phyloP scores from a whole-genome alignment of 2,888 invertebrate species.

The Biston stratarius region DNA sequence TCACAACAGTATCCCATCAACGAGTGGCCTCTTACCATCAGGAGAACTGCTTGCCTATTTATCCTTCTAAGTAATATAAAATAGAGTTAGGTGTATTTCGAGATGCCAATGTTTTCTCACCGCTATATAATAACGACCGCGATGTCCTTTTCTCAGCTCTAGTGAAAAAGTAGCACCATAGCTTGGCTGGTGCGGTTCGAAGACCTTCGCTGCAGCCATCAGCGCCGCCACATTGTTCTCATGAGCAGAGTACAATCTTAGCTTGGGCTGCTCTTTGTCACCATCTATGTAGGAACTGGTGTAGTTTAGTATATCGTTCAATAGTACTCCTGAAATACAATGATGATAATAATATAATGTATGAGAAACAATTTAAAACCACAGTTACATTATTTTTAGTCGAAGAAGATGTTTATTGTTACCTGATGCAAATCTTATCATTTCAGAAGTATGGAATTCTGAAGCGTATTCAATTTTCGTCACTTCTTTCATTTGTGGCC shows the following conservation, averaged over 20 bases:
- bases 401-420: constrained; percentile 25
- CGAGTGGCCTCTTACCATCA: not conserved
- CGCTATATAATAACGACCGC: constrained; percentile 73
- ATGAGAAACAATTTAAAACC: not conserved
- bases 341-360: no score
- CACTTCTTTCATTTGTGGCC: constrained; percentile 76
- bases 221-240: constrained; percentile 88
- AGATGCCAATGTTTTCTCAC: constrained; percentile 57
- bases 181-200: constrained; percentile 84
- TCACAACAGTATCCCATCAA: no score
- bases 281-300: constrained; percentile 72
- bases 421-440: constrained; percentile 75
- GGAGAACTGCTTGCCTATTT: no score
- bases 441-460: constrained; percentile 68
- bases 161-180: constrained; percentile 85
- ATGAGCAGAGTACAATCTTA: constrained; percentile 87
- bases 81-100: not conserved
- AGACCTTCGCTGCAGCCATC: constrained; percentile 85
- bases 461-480: constrained; percentile 77
- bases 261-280: constrained; percentile 66
- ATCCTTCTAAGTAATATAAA: no score
- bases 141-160: constrained; percentile 76
- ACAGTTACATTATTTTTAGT: not conserved
- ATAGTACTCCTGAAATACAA: constrained; percentile 71
- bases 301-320: constrained; percentile 83